These are phyloP conservation scores for Dioctria rufipes DNA, from an alignment of 2,888 invertebrate species.

Conservation along the genomic window DNA sequence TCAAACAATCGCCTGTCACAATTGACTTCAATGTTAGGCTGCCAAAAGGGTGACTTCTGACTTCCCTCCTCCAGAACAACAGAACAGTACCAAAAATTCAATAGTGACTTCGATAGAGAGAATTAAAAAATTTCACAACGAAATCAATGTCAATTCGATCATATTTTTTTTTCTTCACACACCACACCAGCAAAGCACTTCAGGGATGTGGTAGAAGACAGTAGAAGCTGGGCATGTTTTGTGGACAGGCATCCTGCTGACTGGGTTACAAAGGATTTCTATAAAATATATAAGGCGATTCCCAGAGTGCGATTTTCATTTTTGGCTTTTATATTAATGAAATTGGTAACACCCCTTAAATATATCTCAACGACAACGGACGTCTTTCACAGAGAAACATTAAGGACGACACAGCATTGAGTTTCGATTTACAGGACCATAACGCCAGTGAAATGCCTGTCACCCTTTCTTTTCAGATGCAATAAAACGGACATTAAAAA, in stretches of 20 bases:
- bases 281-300: neutral
- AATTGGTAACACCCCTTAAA: conserved; percentile 38
- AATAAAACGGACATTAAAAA: conserved; percentile 52
- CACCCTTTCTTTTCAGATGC: conserved; percentile 26
- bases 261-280: conserved; percentile 13
- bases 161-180: conserved; percentile 4
- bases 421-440: conserved; percentile 16
- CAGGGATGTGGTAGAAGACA: conserved; percentile 20
- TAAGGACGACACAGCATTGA: neutral
- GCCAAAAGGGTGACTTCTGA: conserved; percentile 13
- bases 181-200: conserved; percentile 1
- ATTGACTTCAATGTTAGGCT: conserved; percentile 14
- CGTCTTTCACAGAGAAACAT: neutral
- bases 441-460: conserved; percentile 22
- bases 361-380: neutral
- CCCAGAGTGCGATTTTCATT: conserved; percentile 12
- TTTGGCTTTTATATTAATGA: conserved; percentile 36
- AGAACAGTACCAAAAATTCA: neutral
- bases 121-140: conserved; percentile 29
- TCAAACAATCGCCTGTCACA: conserved; percentile 38
- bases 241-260: conserved; percentile 69
- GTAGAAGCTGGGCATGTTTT: conserved; percentile 67
- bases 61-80: neutral
- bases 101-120: neutral
- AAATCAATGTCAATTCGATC: conserved; percentile 48